These are phyloP conservation scores for Didymodactylos carnosus DNA, from an alignment of 2,888 invertebrate species.

Conservation along the genomic window DNA sequence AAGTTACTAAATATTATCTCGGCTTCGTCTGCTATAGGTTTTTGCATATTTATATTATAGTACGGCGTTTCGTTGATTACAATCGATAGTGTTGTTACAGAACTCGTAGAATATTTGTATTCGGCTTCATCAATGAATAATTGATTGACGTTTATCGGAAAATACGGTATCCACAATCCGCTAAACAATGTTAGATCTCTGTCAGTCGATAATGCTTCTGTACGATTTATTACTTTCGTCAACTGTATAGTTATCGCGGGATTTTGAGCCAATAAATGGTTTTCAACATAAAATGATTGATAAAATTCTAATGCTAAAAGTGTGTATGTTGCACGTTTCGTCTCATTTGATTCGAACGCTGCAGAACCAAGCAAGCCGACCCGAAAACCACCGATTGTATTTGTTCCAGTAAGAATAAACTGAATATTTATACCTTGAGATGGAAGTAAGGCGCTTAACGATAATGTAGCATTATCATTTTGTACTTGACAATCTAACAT, in stretches of 20 bases:
- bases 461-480: not conserved
- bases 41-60: not conserved
- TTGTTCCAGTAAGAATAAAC: not conserved
- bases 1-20: not conserved
- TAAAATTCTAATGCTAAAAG: not conserved
- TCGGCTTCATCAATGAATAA: not conserved
- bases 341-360: not conserved
- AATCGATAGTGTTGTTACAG: not conserved
- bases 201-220: not conserved
- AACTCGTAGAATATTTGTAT: not conserved
- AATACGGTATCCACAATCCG: not conserved
- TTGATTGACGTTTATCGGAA: not conserved
- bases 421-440: not conserved
- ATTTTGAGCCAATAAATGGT: not conserved
- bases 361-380: not conserved
- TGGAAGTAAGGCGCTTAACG: not conserved
- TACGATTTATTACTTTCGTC: not conserved
- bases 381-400: not conserved
- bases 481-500: not conserved
- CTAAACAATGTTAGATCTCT: not conserved
- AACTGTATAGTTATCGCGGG: not conserved
- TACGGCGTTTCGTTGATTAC: not conserved
- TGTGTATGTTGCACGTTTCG: not conserved
- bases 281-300: not conserved
- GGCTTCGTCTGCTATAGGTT: not conserved